These are phyloP conservation scores for Dione vanillae DNA, from an alignment of 2,888 invertebrate species.

Conservation along the genomic window DNA sequence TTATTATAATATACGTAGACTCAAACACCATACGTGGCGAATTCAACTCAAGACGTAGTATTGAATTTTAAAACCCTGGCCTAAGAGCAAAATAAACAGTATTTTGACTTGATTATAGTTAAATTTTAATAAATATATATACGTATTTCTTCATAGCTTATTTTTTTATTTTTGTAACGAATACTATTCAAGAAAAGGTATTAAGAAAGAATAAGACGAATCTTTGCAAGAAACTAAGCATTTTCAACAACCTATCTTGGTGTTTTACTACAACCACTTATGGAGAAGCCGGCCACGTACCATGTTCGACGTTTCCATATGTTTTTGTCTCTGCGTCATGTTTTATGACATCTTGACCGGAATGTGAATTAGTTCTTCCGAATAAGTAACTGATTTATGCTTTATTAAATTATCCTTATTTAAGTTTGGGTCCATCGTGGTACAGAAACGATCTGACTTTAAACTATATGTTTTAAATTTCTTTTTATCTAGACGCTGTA, in stretches of 20 bases:
- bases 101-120: no score
- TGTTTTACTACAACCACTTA: slow-evolving; percentile 28
- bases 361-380: slow-evolving; percentile 26
- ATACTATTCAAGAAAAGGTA: neutral
- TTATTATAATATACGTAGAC: no score
- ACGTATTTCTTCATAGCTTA: no score
- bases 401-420: neutral
- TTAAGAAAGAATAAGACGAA: neutral
- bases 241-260: slow-evolving; percentile 17
- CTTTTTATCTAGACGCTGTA: no score
- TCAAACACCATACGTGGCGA: no score
- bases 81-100: no score
- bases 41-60: no score
- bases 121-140: no score
- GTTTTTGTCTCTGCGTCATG: slow-evolving; percentile 38
- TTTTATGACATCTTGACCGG: slow-evolving; percentile 33
- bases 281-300: slow-evolving; percentile 33
- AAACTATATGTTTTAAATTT: no score
- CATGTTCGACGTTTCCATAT: slow-evolving; percentile 41
- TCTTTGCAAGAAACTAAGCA: slow-evolving; percentile 3
- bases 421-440: neutral
- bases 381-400: slow-evolving; percentile 22
- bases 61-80: no score
- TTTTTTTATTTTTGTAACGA: neutral
- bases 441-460: no score